These are phyloP conservation scores for Edolisoma coerulescens DNA, from an alignment of 2,113 vertebrate species.

Conservation along the genomic window DNA sequence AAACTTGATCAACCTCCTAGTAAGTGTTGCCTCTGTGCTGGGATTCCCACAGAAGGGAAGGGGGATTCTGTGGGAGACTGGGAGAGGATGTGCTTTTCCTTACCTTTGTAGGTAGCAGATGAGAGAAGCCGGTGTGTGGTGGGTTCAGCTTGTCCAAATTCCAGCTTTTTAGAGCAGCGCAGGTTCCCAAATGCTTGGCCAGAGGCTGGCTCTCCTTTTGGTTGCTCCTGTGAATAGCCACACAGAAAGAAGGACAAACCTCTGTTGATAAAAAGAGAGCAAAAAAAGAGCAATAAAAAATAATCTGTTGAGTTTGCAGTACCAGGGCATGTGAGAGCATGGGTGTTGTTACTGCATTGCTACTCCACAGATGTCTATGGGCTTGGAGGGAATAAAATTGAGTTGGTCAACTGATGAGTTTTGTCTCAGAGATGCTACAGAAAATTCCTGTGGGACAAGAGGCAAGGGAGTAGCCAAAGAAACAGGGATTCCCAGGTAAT, in stretches of 20 bases:
- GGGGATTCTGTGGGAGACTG: background rate
- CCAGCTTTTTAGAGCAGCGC: background rate
- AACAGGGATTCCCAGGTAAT: background rate
- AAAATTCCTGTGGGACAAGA: background rate
- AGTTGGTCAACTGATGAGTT: background rate
- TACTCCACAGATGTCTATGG: background rate
- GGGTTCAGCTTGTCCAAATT: background rate
- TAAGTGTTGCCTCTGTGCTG: slow-evolving; percentile 72
- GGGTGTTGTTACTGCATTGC: rapidly evolving
- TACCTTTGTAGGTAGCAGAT: background rate
- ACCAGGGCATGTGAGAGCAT: background rate
- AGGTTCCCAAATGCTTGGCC: background rate
- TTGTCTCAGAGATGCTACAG: background rate
- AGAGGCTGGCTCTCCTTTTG: background rate
- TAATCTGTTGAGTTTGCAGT: background rate
- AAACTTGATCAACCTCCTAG: slow-evolving; percentile 97
- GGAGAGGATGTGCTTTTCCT: background rate
- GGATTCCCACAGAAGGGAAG: background rate
- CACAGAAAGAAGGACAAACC: background rate
- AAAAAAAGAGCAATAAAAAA: background rate
- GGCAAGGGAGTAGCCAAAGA: background rate
- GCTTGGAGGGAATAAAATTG: background rate
- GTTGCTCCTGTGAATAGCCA: background rate
- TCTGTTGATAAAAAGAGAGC: background rate
- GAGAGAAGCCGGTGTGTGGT: rapidly evolving